Percentiles rank a stretch among this genome's conserved stretches.
Conservation (phyloP, 2,113 vertebrate genomes). For the Hypomesus transpacificus region DNA sequence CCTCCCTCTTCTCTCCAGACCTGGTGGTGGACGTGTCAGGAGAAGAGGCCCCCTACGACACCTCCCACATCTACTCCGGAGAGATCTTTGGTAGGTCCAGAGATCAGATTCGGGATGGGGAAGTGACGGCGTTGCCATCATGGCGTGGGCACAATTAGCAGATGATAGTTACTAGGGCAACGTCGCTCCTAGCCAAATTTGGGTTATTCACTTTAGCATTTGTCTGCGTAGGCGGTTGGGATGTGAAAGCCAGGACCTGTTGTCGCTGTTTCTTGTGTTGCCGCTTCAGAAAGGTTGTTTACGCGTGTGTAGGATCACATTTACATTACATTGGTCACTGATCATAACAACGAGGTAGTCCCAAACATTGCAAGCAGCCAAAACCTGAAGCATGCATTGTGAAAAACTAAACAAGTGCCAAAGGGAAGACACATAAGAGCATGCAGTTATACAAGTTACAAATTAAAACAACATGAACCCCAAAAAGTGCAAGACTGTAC, state of each 20-base stretch:
- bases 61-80: conserved; percentile 96
- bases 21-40: conserved; percentile 87
- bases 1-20: conserved; percentile 85
- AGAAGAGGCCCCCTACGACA: conserved; percentile 79
- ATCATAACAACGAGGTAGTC: too few relatives aligned
- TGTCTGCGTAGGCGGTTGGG: not conserved
- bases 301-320: not conserved
- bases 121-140: not conserved
- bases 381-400: too few relatives aligned
- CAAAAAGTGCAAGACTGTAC: too few relatives aligned
- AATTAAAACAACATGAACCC: too few relatives aligned
- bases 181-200: not conserved
- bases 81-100: conserved; percentile 87
- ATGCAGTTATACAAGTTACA: too few relatives aligned
- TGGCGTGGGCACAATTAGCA: not conserved
- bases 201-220: not conserved
- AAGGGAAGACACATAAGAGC: too few relatives aligned
- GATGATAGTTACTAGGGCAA: not conserved
- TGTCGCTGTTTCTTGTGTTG: not conserved
- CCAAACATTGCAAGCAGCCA: too few relatives aligned
- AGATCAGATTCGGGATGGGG: not conserved
- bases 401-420: too few relatives aligned
- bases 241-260: not conserved
- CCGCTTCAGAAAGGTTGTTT: not conserved
- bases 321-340: too few relatives aligned